phyloP scores from a whole-genome alignment of 2,797 vertebrate genomes.

The Lepilemur septentrionalis region DNA sequence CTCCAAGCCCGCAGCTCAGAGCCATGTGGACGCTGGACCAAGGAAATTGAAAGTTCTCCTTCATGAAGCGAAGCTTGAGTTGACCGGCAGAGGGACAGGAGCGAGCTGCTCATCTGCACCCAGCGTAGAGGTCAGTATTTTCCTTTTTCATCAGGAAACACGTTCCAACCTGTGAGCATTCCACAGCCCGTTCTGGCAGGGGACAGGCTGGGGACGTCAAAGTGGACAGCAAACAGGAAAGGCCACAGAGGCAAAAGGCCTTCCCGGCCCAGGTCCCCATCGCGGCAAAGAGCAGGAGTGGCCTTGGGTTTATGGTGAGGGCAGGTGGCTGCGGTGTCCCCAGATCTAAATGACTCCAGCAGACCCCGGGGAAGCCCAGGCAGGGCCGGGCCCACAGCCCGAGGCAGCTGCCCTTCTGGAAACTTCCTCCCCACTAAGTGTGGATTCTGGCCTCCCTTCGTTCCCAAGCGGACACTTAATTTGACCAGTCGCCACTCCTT shows the following conservation, averaged over 20 bases:
- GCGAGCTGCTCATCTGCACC: neutral
- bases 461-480: neutral
- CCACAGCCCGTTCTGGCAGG: neutral
- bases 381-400: neutral
- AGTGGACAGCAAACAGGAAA: neutral
- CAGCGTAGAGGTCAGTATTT: neutral
- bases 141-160: neutral
- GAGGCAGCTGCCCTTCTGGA: neutral
- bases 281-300: rapidly evolving
- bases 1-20: no score
- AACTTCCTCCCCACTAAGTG: no score
- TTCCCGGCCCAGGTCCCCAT: neutral
- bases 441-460: no score
- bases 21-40: neutral
- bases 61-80: neutral
- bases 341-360: neutral
- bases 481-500: neutral
- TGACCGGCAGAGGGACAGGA: neutral
- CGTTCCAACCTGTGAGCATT: neutral
- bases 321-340: neutral
- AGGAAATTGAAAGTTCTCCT: neutral
- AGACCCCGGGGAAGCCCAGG: neutral
- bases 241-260: neutral
- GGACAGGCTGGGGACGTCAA: neutral
- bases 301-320: no score